Percentiles rank a stretch among this genome's conserved stretches.
Evolutionary conservation across 2,888 invertebrate genomes (phyloP).

Genomic region (Drosophila pseudotakahashii): DNA sequence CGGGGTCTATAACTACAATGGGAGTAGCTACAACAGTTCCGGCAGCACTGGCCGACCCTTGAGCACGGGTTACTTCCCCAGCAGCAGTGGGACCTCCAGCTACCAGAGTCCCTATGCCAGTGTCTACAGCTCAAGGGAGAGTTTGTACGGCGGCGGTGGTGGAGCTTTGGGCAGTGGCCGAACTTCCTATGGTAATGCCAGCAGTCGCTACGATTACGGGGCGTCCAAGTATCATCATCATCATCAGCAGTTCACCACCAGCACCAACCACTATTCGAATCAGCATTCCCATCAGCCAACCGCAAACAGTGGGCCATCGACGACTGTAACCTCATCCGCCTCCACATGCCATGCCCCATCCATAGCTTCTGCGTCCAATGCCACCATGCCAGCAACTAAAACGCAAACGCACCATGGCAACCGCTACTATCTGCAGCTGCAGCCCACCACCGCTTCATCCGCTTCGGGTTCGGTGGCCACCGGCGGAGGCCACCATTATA

Average conservation of each 20-base stretch:
- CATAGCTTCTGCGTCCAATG: slow-evolving; percentile 43
- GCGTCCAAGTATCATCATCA: slow-evolving; percentile 57
- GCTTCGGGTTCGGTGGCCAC: not conserved
- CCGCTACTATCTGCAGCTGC: slow-evolving; percentile 46
- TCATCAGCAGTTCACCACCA: slow-evolving; percentile 27
- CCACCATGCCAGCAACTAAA: slow-evolving; percentile 45
- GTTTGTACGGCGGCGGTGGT: slow-evolving; percentile 77
- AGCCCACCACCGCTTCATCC: slow-evolving; percentile 10
- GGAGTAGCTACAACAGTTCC: slow-evolving; percentile 64
- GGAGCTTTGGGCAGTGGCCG: slow-evolving; percentile 47
- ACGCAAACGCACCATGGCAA: slow-evolving; percentile 32
- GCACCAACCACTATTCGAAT: slow-evolving; percentile 37
- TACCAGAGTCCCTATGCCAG: slow-evolving; percentile 83
- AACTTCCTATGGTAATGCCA: slow-evolving; percentile 72
- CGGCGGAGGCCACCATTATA: slow-evolving; percentile 48
- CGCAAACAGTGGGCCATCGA: slow-evolving; percentile 40
- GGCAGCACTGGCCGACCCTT: slow-evolving; percentile 76
- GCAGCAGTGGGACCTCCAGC: slow-evolving; percentile 63
- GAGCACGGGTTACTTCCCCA: slow-evolving; percentile 83
- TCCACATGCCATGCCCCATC: slow-evolving; percentile 30
- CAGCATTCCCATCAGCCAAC: slow-evolving; percentile 45
- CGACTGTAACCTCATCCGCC: slow-evolving; percentile 46
- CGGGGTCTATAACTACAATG: slow-evolving; percentile 57
- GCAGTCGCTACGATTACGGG: slow-evolving; percentile 55
- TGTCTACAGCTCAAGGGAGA: slow-evolving; percentile 83